phyloP scores from a whole-genome alignment of 1,140 invertebrate genomes.

The Macrobrachium nipponense region DNA sequence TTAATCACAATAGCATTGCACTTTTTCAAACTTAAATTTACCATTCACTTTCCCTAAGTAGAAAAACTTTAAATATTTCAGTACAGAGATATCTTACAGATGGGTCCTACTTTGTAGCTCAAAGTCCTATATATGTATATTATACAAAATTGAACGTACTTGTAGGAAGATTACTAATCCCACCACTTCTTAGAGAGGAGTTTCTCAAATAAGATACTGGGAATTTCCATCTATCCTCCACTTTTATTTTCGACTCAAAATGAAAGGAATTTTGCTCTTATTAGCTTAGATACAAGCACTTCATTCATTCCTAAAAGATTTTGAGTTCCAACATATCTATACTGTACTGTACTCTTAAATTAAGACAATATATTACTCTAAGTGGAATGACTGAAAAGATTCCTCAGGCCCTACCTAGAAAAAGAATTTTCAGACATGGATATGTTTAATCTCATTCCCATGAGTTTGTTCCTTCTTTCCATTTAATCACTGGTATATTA shows the following conservation, averaged over 20 bases:
- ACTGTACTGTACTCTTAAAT: slow-evolving; percentile 8
- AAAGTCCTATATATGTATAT: too few relatives aligned
- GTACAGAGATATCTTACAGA: too few relatives aligned
- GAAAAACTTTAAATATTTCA: too few relatives aligned
- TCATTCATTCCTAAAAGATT: neutral
- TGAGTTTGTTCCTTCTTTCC: slow-evolving; percentile 43
- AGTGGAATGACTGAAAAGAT: slow-evolving; percentile 44
- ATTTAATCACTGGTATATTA: slow-evolving; percentile 36
- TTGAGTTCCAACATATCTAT: neutral
- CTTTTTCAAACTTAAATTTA: slow-evolving; percentile 14
- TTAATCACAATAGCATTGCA: slow-evolving; percentile 7
- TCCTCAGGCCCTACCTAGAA: slow-evolving; percentile 45
- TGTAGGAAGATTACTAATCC: too few relatives aligned
- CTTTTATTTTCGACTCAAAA: too few relatives aligned
- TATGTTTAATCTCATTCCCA: slow-evolving; percentile 59
- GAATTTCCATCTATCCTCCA: too few relatives aligned
- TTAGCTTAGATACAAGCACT: too few relatives aligned
- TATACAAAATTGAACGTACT: too few relatives aligned
- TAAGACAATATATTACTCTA: slow-evolving; percentile 58
- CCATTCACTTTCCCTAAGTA: slow-evolving; percentile 15
- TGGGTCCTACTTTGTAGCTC: too few relatives aligned
- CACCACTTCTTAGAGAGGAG: too few relatives aligned
- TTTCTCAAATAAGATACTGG: too few relatives aligned
- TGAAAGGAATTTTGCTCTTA: too few relatives aligned
- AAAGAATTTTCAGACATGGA: slow-evolving; percentile 25